phyloP scores from a whole-genome alignment of 2,113 vertebrate species.

The Channa maculata region DNA sequence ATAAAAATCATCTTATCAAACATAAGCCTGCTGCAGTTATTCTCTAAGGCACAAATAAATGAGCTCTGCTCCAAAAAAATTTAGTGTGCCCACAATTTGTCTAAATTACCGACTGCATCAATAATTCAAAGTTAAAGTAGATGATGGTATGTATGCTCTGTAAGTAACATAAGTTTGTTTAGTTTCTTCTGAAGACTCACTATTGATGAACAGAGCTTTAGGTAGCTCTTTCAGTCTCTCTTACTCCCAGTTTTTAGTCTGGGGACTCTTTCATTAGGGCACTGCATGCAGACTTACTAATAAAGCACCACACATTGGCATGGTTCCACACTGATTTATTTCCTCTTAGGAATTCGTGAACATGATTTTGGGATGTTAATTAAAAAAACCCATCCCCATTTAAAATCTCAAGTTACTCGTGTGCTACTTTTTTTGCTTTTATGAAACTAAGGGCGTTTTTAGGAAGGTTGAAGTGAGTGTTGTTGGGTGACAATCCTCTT shows the following conservation, averaged over 20 bases:
- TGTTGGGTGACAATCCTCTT: constrained; percentile 61
- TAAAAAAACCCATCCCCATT: constrained; percentile 58
- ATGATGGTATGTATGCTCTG: constrained; percentile 23
- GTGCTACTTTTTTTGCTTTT: constrained; percentile 34
- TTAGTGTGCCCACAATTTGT: constrained; percentile 19
- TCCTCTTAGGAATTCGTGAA: constrained; percentile 56
- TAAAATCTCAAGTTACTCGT: constrained; percentile 48
- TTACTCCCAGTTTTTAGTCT: constrained; percentile 28
- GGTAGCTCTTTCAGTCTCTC: constrained; percentile 47
- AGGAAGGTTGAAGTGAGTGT: constrained; percentile 35
- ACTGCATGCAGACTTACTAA: constrained; percentile 41
- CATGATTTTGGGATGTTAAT: constrained; percentile 61
- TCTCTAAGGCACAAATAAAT: constrained; percentile 39
- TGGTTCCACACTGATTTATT: constrained; percentile 43
- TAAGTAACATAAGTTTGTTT: constrained; percentile 27
- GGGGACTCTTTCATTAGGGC: constrained; percentile 52
- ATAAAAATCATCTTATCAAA: constrained; percentile 53
- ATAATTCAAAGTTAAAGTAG: constrained; percentile 53
- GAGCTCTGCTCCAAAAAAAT: constrained; percentile 44
- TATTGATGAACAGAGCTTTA: constrained; percentile 36
- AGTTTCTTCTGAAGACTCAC: constrained; percentile 9
- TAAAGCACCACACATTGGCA: constrained; percentile 58
- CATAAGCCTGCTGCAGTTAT: not conserved
- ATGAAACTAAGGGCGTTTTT: constrained; percentile 62
- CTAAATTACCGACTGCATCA: constrained; percentile 50